phyloP scores from a whole-genome alignment of 2,888 invertebrate genomes.

The Clusia tigrina region DNA sequence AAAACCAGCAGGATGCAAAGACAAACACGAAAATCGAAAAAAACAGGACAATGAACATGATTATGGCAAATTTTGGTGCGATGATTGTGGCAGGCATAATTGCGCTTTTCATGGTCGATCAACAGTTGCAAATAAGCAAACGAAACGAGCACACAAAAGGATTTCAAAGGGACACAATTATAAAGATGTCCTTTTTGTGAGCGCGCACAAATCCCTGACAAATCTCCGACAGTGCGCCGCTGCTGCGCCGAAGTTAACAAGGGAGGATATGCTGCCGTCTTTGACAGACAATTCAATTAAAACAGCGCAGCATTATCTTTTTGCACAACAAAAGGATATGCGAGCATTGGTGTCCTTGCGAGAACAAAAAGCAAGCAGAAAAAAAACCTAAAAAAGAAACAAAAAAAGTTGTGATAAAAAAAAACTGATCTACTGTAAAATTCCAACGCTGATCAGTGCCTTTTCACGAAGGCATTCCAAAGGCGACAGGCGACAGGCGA shows the following conservation, averaged over 20 bases:
- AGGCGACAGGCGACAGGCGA: not conserved
- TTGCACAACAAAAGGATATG: slow-evolving; percentile 3
- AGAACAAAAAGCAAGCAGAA: not conserved
- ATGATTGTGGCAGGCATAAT: slow-evolving; percentile 49
- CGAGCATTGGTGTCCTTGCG: not conserved
- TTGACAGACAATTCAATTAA: slow-evolving; percentile 10
- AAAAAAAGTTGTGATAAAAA: not conserved
- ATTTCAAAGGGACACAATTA: not conserved
- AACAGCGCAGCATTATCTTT: not conserved
- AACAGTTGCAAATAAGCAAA: slow-evolving; percentile 6
- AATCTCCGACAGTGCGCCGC: not conserved
- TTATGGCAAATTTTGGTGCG: slow-evolving; percentile 55
- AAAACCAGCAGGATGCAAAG: not conserved
- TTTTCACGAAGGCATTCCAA: not conserved
- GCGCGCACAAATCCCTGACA: not conserved
- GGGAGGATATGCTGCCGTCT: not conserved
- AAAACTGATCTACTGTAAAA: not conserved
- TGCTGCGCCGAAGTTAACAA: not conserved
- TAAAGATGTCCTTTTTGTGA: too few species aligned
- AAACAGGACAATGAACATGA: slow-evolving; percentile 39
- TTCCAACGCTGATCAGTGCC: not conserved
- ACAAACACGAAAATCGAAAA: not conserved
- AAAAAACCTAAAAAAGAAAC: not conserved
- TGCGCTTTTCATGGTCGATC: slow-evolving; percentile 48
- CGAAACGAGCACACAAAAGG: not conserved